Evolutionary conservation across 2,888 invertebrate genomes (phyloP).

Genomic region (Thymelicus lineola): DNA sequence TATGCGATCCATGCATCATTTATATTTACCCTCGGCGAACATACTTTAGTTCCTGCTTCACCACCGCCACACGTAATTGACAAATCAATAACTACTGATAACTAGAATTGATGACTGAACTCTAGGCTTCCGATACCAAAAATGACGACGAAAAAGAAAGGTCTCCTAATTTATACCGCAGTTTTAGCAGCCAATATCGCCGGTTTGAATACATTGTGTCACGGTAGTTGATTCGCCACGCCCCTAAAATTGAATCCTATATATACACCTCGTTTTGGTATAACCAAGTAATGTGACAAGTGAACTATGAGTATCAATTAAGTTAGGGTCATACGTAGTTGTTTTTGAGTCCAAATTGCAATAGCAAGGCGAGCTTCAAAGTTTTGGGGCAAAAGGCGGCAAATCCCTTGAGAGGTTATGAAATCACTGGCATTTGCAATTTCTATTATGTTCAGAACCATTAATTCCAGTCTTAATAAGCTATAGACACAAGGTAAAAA

Average conservation of each 20-base stretch:
- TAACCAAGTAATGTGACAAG: slow-evolving; percentile 61
- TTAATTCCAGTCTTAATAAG: slow-evolving; percentile 83
- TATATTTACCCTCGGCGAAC: slow-evolving; percentile 84
- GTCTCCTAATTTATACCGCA: slow-evolving; percentile 77
- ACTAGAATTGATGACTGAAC: slow-evolving; percentile 56
- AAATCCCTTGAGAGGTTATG: slow-evolving; percentile 85
- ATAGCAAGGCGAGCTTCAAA: slow-evolving; percentile 45
- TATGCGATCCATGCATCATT: slow-evolving; percentile 85
- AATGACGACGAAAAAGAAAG: slow-evolving; percentile 71
- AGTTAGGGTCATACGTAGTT: slow-evolving; percentile 52
- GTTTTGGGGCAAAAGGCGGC: slow-evolving; percentile 81
- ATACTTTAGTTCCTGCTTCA: slow-evolving; percentile 82
- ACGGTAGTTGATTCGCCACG: slow-evolving; percentile 84
- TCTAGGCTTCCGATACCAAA: slow-evolving; percentile 61
- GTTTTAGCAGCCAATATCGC: slow-evolving; percentile 76
- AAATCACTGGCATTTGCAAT: slow-evolving; percentile 89
- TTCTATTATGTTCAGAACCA: slow-evolving; percentile 85
- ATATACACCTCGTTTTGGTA: slow-evolving; percentile 73
- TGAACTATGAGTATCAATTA: slow-evolving; percentile 38
- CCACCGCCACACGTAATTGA: slow-evolving; percentile 70
- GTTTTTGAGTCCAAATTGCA: slow-evolving; percentile 51
- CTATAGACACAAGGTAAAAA: slow-evolving; percentile 74
- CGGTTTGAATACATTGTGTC: slow-evolving; percentile 83
- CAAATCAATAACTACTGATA: slow-evolving; percentile 69
- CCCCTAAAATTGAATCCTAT: slow-evolving; percentile 83